phyloP scores from a whole-genome alignment of 2,113 vertebrate genomes.

The Channa maculata region DNA sequence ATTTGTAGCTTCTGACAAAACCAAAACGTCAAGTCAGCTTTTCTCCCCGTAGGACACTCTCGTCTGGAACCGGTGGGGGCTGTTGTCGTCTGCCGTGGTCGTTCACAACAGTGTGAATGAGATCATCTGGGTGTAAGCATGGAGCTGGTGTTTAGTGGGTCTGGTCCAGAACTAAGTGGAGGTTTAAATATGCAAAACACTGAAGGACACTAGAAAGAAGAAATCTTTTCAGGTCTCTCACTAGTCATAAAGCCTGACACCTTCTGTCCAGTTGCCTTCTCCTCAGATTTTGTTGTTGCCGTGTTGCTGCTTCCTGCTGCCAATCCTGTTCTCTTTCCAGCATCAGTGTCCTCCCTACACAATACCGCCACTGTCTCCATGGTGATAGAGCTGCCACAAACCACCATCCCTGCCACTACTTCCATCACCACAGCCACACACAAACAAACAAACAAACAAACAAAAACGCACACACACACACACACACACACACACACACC shows the following conservation, averaged over 20 bases:
- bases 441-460: constrained; percentile 34
- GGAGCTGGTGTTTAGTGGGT: neutral
- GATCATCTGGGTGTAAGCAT: constrained; percentile 38
- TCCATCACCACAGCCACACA: constrained; percentile 48
- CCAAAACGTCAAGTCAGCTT: constrained; percentile 71
- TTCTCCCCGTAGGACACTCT: constrained; percentile 48
- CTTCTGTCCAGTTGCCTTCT: neutral
- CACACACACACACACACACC: constrained; percentile 8
- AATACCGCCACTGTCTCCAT: constrained; percentile 77
- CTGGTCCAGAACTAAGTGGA: neutral
- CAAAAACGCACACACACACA: constrained; percentile 6
- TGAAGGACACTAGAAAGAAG: neutral
- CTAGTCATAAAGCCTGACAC: neutral
- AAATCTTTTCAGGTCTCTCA: neutral
- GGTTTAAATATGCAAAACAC: neutral
- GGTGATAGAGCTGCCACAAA: constrained; percentile 72
- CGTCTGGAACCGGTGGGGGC: constrained; percentile 15
- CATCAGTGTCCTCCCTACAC: constrained; percentile 32
- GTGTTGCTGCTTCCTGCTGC: constrained; percentile 31
- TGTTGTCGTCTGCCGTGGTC: constrained; percentile 17
- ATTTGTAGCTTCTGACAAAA: constrained; percentile 63
- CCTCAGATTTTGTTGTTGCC: constrained; percentile 11
- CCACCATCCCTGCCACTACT: constrained; percentile 21
- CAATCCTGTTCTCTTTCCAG: constrained; percentile 29
- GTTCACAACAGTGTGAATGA: constrained; percentile 17